Conservation (phyloP, 2,888 invertebrate genomes). For the Nasonia oneida region DNA sequence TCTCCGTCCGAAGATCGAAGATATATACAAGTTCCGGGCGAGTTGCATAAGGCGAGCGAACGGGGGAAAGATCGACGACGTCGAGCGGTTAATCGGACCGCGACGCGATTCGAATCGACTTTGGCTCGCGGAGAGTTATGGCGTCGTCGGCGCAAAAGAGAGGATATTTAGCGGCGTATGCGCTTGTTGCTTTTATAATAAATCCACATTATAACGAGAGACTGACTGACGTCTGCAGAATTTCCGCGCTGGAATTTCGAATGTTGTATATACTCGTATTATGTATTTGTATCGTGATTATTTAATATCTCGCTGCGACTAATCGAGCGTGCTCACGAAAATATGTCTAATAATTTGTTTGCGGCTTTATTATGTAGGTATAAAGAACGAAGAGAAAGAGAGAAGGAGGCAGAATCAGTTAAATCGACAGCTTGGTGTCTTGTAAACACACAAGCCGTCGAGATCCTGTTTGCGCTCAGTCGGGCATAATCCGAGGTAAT, state of each 20-base stretch:
- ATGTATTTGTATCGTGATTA: neutral
- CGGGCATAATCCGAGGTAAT: constrained; percentile 78
- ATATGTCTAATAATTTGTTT: neutral
- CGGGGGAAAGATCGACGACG: constrained; percentile 21
- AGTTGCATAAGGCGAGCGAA: constrained; percentile 24
- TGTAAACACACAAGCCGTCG: constrained; percentile 77
- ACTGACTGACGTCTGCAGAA: neutral
- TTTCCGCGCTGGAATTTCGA: neutral
- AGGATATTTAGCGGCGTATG: neutral
- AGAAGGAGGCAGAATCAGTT: constrained; percentile 63
- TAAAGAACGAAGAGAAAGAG: neutral
- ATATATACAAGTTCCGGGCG: neutral
- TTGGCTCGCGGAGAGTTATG: constrained; percentile 56
- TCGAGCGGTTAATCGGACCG: constrained; percentile 65
- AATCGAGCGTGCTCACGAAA: neutral
- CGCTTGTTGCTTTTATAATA: constrained; percentile 57
- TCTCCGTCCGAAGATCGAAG: constrained; percentile 6
- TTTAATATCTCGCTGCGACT: neutral
- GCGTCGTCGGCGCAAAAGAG: constrained; percentile 52
- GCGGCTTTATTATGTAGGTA: no score
- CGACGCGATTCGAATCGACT: constrained; percentile 68
- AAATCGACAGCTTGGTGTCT: constrained; percentile 77
- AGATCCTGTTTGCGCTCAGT: constrained; percentile 78
- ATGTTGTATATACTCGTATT: neutral
- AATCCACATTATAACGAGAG: constrained; percentile 65